phyloP scores from a whole-genome alignment of 1,140 invertebrate genomes.

The Saccostrea echinata region DNA sequence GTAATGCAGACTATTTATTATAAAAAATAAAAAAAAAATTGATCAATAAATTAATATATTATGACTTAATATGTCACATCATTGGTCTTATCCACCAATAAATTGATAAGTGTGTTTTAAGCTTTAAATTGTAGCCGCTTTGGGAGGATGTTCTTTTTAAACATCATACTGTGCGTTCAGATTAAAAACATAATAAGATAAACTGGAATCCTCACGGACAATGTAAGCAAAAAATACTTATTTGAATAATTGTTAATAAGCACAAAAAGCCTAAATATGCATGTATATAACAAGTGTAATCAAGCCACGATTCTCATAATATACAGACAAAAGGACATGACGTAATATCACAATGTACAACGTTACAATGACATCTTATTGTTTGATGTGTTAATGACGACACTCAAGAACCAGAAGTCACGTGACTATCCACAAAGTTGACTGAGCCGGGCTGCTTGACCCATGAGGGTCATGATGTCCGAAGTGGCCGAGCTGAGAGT shows the following conservation, averaged over 20 bases:
- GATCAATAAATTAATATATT: too few species aligned
- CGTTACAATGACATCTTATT: neutral
- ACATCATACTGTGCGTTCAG: too few species aligned
- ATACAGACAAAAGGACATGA: neutral
- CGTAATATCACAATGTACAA: slow-evolving; percentile 10
- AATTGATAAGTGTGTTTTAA: too few species aligned
- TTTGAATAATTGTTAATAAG: neutral
- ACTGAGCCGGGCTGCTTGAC: neutral
- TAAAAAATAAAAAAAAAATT: too few species aligned
- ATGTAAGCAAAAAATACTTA: neutral
- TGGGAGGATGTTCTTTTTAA: too few species aligned
- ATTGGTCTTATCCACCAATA: too few species aligned
- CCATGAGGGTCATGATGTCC: neutral
- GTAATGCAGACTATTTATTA: too few species aligned
- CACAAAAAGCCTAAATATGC: neutral
- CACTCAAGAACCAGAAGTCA: neutral
- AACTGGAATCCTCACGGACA: neutral
- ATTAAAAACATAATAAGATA: too few species aligned
- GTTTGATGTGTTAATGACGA: neutral
- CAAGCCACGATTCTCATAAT: neutral
- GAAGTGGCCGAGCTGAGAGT: neutral
- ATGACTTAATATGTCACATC: too few species aligned
- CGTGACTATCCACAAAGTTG: slow-evolving; percentile 1
- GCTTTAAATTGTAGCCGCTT: too few species aligned
- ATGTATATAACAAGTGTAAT: neutral